Conservation (phyloP, 2,113 vertebrate species). For the Bolborhynchus lineola region DNA sequence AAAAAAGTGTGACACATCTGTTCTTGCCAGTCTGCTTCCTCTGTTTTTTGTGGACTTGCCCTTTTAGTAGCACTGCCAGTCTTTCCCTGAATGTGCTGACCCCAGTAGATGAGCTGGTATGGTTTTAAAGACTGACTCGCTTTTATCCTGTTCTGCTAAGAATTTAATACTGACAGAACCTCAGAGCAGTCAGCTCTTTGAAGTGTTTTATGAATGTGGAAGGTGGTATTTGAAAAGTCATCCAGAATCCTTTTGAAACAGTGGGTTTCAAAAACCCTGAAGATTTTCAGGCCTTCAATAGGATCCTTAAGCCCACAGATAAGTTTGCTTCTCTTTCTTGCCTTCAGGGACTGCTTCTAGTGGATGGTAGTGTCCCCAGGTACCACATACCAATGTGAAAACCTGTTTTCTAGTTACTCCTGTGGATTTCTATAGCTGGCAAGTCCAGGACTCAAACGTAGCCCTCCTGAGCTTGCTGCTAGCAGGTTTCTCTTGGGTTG, state of each 20-base stretch:
- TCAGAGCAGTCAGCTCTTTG: not conserved
- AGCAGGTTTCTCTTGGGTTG: not conserved
- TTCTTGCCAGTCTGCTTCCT: not conserved
- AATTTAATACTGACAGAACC: not conserved
- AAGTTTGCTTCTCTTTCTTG: not conserved
- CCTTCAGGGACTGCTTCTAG: not conserved
- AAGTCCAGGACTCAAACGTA: accelerated
- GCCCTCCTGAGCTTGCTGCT: not conserved
- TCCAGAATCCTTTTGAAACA: not conserved
- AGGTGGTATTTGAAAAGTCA: not conserved
- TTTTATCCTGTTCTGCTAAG: not conserved
- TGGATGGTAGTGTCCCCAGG: not conserved
- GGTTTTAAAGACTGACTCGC: not conserved
- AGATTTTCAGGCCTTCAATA: not conserved
- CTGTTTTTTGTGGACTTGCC: not conserved
- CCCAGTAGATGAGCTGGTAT: not conserved
- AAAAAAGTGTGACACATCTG: not conserved
- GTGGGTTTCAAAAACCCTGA: not conserved
- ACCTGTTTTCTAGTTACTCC: not conserved
- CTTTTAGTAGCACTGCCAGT: not conserved
- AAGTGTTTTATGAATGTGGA: not conserved
- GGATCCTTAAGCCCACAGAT: not conserved
- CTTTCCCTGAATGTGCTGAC: not conserved
- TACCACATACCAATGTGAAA: not conserved
- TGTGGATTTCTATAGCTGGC: not conserved